Base-by-base conservation (phyloP, 2,888 invertebrate genomes). In the Noctua pronuba region DNA sequence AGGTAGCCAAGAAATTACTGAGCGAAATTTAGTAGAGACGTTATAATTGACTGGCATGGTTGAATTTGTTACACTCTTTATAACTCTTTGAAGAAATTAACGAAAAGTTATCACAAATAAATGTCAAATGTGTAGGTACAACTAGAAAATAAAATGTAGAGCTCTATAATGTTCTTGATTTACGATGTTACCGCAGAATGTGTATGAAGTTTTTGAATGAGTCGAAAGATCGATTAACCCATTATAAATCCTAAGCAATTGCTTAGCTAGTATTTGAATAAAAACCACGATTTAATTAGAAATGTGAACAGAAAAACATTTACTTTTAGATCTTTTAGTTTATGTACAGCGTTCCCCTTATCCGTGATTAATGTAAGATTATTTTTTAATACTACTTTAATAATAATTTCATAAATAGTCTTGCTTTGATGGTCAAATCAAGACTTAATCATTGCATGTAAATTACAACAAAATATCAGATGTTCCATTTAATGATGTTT, bases 101-200 rank as follows among this genome's bases (percentile, higher is more conserved):
- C 49, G 46, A 69, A 80, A 76, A 73, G 16, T 44, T 72, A 73
- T 77, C 41, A 72, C 76, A 72, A 41, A 84, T 80, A 55, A 84
- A 80, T 21, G 80, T 83, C 81, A 69, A 46, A 55, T 46, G 28
- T 52, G 21, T 69, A 35, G 41, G 31, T 64, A 79, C 13, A 72
- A 76, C 60, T 69, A 28, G 41, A 44, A 58, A 31, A 58, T 58
- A 68, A 80, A 75, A 80, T 46, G 31, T 69, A 55, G 67, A 76
- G 52, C 52, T 75, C 66, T 67, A 64, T 41, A 64, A 69, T 65
- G 49, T 49, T 46, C 31, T 65, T 65, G 68, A 83, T 73, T 69
- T 65, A 79, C 44, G 52, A n/a, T n/a, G 21, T 31, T 58, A 35
- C 49, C 55, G 52, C n/a, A 52, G 11, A 55, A 18, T 2, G 21